Evolutionary conservation across 2,888 invertebrate species (phyloP).

Genomic region (Salpingus planirostris): DNA sequence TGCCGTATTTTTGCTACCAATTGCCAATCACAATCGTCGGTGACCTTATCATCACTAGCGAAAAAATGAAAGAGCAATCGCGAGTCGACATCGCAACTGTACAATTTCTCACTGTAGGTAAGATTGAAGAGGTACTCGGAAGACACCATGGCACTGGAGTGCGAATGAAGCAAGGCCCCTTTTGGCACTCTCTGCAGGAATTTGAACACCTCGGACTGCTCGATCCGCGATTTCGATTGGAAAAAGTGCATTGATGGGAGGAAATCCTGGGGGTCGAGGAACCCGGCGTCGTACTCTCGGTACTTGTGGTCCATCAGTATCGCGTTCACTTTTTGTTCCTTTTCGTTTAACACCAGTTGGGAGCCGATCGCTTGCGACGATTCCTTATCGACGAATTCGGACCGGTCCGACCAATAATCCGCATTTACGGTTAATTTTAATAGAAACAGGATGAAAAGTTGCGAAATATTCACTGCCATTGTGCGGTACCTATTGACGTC

Average conservation of each 20-base stretch:
- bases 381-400: conserved; percentile 18
- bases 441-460: neutral
- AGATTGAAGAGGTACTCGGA: conserved; percentile 52
- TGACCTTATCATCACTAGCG: conserved; percentile 23
- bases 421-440: neutral
- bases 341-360: conserved; percentile 31
- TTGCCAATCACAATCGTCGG: conserved; percentile 23
- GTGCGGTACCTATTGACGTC: no score
- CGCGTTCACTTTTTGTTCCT: conserved; percentile 29
- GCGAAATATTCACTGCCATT: neutral
- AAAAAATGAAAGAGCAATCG: conserved; percentile 2
- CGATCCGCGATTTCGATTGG: conserved; percentile 48
- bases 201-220: conserved; percentile 54
- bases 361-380: conserved; percentile 17
- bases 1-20: conserved; percentile 18
- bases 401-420: conserved; percentile 21
- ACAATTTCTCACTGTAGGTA: conserved; percentile 53
- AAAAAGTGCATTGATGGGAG: conserved; percentile 60
- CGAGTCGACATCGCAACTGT: conserved; percentile 25
- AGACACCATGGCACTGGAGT: conserved; percentile 55
- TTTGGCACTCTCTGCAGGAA: conserved; percentile 64
- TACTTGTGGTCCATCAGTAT: conserved; percentile 29
- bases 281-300: conserved; percentile 29
- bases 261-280: conserved; percentile 37
- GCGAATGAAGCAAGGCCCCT: conserved; percentile 60